Conservation (phyloP, 1,140 invertebrate species). For the Elymnias hypermnestra region DNA sequence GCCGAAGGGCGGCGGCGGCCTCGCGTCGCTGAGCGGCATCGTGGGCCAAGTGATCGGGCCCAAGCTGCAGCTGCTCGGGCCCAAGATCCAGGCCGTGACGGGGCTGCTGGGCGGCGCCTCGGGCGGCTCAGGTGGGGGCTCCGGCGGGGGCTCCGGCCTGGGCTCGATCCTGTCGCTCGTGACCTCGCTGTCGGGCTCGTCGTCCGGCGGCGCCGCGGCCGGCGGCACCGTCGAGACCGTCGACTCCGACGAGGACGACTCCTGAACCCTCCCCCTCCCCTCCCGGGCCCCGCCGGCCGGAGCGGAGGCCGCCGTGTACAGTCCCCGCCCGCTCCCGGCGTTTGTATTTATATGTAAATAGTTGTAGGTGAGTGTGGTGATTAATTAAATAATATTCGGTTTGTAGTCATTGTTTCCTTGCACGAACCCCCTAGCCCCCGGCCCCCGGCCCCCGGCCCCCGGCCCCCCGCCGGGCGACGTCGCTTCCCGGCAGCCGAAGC, state of each 20-base stretch:
- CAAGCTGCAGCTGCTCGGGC: conserved; percentile 76
- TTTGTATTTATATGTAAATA: conserved; percentile 73
- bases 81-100: conserved; percentile 75
- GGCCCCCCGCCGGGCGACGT: too few relatives aligned
- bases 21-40: conserved; percentile 65
- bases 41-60: conserved; percentile 78
- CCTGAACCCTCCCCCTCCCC: conserved; percentile 20
- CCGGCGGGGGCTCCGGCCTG: conserved; percentile 50
- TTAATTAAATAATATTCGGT: conserved; percentile 54
- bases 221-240: conserved; percentile 62
- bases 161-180: conserved; percentile 60
- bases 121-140: conserved; percentile 59
- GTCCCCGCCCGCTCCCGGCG: conserved; percentile 17
- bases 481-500: too few relatives aligned
- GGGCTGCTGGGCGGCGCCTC: conserved; percentile 76
- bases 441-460: too few relatives aligned
- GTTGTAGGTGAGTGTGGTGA: conserved; percentile 63
- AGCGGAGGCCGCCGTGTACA: conserved; percentile 4
- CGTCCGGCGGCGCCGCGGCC: conserved; percentile 53
- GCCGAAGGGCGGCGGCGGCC: conserved; percentile 64
- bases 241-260: conserved; percentile 64
- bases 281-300: not conserved
- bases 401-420: conserved; percentile 50
- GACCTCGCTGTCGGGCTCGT: conserved; percentile 65
- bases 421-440: conserved; percentile 21